Percentiles rank a stretch among this genome's conserved stretches.
Evolutionary conservation across 2,113 vertebrate genomes (phyloP).

Genomic region (Campylomormyrus numenius): DNA sequence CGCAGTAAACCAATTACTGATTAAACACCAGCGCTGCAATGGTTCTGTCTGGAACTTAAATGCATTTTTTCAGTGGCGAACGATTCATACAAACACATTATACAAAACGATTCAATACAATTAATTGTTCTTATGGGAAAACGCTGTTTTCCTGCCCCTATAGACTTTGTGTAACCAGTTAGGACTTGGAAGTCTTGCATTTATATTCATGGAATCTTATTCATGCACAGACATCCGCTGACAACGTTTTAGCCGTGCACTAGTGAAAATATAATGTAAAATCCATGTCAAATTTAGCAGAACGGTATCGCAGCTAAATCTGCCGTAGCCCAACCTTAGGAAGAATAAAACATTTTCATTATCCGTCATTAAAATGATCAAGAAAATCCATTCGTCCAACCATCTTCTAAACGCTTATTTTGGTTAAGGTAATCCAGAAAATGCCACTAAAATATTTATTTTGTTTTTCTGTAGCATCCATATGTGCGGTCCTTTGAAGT

Average conservation of each 20-base stretch:
- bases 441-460: not conserved
- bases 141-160: not conserved
- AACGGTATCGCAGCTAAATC: not conserved
- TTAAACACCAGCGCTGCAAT: not conserved
- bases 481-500: not conserved
- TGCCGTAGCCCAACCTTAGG: not conserved
- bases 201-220: not conserved
- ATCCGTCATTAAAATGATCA: not conserved
- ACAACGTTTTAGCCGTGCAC: not conserved
- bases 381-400: not conserved
- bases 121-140: not conserved
- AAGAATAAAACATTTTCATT: not conserved
- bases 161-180: not conserved
- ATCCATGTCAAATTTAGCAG: not conserved
- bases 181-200: not conserved
- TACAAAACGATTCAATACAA: not conserved
- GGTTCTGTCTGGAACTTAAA: not conserved
- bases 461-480: not conserved
- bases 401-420: not conserved
- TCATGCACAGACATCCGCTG: not conserved
- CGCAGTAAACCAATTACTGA: not conserved
- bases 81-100: not conserved
- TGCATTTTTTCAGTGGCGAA: not conserved
- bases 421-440: not conserved
- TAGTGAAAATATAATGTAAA: not conserved